Evolutionary conservation across 1,140 invertebrate genomes (phyloP), one percentile per base, ranked within the genome.

Genomic region (Cotesia vestalis): DNA sequence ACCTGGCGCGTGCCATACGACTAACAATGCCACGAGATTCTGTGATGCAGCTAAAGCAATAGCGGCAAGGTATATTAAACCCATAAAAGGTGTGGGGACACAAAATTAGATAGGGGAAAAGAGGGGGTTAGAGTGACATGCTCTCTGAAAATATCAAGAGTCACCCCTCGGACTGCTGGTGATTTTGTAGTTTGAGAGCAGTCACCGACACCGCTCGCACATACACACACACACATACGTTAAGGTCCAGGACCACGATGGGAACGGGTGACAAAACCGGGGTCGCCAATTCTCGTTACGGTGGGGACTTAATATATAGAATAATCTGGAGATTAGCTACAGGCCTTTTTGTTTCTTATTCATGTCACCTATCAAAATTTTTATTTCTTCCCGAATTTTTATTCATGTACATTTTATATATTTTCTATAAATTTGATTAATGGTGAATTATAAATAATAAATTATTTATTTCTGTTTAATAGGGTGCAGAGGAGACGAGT

Each of bases 401-500:
- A 27, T 27, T 17, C 6, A 14, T 63, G 34, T 63, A 34, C 36
- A 35, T 59, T 60, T 60, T 40, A 61, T 53, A 20, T 63, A 8
- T 17, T 55, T 12, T 5, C 0, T 55, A 20, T 17, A 66, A 66
- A 53, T 71, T 64, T 46, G 40, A 46, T 46, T 46, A 11, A 46
- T 46, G 40, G 11, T 11, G 11, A 46, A 46, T 46, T 46, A 8
- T 46, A 9, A 27, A 27, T 52, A 46, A 35, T 46, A 14, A 55
- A 52, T 51, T 52, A 38, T n/a, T 62, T 53, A 27, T 34, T 36
- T 64, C 14, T 76, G 77, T 69, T 79, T 83, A 77, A 71, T 80
- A 86, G 85, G 84, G 80, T 85, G 83, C 78, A 87, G 81, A 81
- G 84, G 86, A 80, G 82, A 85, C 80, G 85, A 86, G 79, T 78